Evolutionary conservation across 2,113 vertebrate genomes (phyloP).

Genomic region (Thalassarche chlororhynchos): DNA sequence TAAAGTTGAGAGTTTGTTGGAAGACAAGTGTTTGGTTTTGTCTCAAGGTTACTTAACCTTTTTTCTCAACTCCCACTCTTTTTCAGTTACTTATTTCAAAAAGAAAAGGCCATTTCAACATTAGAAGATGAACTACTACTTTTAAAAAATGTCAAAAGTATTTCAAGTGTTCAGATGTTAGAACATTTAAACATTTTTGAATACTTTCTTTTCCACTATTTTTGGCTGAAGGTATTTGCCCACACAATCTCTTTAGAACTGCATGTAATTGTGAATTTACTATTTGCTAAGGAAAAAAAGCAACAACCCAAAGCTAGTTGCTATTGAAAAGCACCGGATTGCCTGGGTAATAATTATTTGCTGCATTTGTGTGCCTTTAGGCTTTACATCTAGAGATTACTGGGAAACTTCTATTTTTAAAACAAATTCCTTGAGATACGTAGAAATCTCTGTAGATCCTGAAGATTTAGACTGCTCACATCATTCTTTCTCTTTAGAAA

Average conservation of each 20-base stretch:
- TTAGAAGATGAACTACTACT: neutral
- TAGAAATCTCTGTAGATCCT: neutral
- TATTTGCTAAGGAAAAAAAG: neutral
- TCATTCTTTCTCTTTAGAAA: neutral
- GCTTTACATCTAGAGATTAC: neutral
- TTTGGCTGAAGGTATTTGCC: neutral
- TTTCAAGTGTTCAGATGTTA: neutral
- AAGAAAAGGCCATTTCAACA: neutral
- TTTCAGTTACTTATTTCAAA: neutral
- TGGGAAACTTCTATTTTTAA: neutral
- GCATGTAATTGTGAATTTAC: neutral
- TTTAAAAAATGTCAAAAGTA: neutral
- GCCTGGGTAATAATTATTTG: neutral
- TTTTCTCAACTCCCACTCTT: neutral
- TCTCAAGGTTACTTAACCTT: neutral
- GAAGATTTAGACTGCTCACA: neutral
- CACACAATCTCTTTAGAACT: neutral
- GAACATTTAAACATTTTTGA: neutral
- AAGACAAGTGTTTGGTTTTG: neutral
- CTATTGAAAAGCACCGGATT: neutral
- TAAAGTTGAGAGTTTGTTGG: neutral
- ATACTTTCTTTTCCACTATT: neutral
- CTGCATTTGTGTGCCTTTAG: neutral
- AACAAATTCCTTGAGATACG: neutral
- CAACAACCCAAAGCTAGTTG: neutral